Conservation (phyloP, 1,140 invertebrate species). For the Camponotus pennsylvanicus region DNA sequence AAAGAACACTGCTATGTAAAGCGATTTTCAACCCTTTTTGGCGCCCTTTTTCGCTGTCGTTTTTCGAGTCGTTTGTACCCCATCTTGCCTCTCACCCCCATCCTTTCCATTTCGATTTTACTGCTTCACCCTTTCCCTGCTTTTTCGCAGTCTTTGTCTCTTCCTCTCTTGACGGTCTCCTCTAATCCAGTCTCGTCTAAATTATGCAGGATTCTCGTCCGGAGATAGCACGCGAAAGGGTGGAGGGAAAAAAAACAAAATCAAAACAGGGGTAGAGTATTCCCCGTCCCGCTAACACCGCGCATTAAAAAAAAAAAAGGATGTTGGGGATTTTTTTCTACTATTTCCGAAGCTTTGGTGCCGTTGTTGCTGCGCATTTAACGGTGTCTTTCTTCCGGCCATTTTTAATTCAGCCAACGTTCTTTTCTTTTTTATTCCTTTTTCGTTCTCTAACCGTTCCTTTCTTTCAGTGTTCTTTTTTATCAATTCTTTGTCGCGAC, state of each 20-base stretch:
- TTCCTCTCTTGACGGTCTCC: slow-evolving; percentile 49
- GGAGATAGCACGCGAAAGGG: slow-evolving; percentile 63
- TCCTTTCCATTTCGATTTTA: slow-evolving; percentile 50
- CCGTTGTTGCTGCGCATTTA: slow-evolving; percentile 67
- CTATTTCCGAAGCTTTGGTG: slow-evolving; percentile 54
- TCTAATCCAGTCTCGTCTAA: slow-evolving; percentile 70
- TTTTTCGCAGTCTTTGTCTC: slow-evolving; percentile 54
- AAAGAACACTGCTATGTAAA: slow-evolving; percentile 76
- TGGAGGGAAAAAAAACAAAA: slow-evolving; percentile 72
- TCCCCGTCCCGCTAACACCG: slow-evolving; percentile 48
- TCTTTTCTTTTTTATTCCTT: slow-evolving; percentile 57
- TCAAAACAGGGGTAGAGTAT: slow-evolving; percentile 73
- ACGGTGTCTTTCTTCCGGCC: slow-evolving; percentile 76
- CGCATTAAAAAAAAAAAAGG: slow-evolving; percentile 49
- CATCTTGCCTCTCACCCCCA: slow-evolving; percentile 54
- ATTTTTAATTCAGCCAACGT: slow-evolving; percentile 61
- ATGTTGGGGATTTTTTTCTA: slow-evolving; percentile 58
- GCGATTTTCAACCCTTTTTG: slow-evolving; percentile 80
- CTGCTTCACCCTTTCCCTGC: slow-evolving; percentile 57
- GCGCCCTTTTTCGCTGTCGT: slow-evolving; percentile 71
- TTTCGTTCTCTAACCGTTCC: slow-evolving; percentile 43
- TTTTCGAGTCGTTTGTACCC: slow-evolving; percentile 53
- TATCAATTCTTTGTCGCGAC: not conserved
- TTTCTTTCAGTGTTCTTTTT: slow-evolving; percentile 7
- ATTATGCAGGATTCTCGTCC: slow-evolving; percentile 73